These are phyloP conservation scores for Stercorarius parasiticus DNA, from an alignment of 2,113 vertebrate species.

Conservation along the genomic window DNA sequence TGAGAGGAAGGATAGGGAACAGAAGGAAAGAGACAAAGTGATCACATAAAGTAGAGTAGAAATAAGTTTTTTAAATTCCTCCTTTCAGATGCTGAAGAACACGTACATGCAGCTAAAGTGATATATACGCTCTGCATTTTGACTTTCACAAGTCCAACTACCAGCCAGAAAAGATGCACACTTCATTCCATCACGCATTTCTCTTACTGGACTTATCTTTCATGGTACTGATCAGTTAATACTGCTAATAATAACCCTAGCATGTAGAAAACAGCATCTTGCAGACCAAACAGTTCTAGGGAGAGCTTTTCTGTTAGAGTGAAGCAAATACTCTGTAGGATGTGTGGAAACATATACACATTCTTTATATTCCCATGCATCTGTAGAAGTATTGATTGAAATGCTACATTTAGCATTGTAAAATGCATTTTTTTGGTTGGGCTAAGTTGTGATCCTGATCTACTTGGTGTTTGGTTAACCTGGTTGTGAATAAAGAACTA, in stretches of 20 bases:
- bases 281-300: not conserved
- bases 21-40: not conserved
- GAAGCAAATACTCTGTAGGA: not conserved
- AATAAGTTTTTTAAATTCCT: not conserved
- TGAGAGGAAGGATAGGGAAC: not conserved
- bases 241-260: not conserved
- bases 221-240: not conserved
- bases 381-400: not conserved
- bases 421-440: not conserved
- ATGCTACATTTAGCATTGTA: not conserved
- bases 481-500: not conserved
- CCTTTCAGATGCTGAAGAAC: not conserved
- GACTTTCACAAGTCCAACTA: not conserved
- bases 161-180: not conserved
- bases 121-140: not conserved
- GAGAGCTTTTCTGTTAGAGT: not conserved
- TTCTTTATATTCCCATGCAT: not conserved
- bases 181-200: not conserved
- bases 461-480: not conserved
- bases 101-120: not conserved
- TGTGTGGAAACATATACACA: not conserved
- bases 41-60: not conserved
- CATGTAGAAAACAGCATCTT: not conserved
- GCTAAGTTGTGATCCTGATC: not conserved
- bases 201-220: not conserved